Evolutionary conservation across 2,888 invertebrate genomes (phyloP).

Genomic region (Deilephila elpenor): DNA sequence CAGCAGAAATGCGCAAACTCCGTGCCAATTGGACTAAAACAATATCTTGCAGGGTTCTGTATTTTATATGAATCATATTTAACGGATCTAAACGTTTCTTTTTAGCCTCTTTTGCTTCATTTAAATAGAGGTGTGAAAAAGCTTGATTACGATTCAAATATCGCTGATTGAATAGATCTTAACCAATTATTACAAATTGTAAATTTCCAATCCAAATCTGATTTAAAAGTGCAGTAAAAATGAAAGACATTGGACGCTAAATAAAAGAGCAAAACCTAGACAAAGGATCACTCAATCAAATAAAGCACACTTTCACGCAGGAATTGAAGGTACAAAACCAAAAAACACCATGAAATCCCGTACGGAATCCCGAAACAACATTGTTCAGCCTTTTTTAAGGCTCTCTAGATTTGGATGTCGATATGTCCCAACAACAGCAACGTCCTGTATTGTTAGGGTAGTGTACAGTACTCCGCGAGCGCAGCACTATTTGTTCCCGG

Average conservation of each 20-base stretch:
- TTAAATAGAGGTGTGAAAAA: too few species aligned
- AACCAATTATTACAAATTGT: too few species aligned
- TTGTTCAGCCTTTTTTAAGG: slow-evolving; percentile 24
- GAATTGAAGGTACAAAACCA: background rate
- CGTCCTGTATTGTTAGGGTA: slow-evolving; percentile 16
- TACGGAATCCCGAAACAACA: slow-evolving; percentile 15
- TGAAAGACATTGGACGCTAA: too few species aligned
- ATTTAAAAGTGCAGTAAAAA: too few species aligned
- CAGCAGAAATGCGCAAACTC: slow-evolving; percentile 23
- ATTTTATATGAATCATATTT: background rate
- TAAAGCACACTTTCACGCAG: background rate
- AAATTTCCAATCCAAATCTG: too few species aligned
- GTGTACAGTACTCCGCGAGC: slow-evolving; percentile 26
- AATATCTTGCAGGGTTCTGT: background rate
- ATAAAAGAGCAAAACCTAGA: background rate
- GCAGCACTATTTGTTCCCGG: slow-evolving; percentile 32
- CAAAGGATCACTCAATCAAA: background rate
- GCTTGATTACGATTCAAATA: too few species aligned
- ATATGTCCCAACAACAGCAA: slow-evolving; percentile 19
- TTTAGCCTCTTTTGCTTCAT: too few species aligned
- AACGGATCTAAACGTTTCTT: too few species aligned
- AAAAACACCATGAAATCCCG: background rate
- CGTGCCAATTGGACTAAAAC: slow-evolving; percentile 9
- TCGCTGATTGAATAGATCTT: too few species aligned
- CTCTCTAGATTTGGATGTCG: slow-evolving; percentile 25